These are phyloP conservation scores for Automeris io DNA, from an alignment of 2,888 invertebrate genomes.

Conservation along the genomic window DNA sequence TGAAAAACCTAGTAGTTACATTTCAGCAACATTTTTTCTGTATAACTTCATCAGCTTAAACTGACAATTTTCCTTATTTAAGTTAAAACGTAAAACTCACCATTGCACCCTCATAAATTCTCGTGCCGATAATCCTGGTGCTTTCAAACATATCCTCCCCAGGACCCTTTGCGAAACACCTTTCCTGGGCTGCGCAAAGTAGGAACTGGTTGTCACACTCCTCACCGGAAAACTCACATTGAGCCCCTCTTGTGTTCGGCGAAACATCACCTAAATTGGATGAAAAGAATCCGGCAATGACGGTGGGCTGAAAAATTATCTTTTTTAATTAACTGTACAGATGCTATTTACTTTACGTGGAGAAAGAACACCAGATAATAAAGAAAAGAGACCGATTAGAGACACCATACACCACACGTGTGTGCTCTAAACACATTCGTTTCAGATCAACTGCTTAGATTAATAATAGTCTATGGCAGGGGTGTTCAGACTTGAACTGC, in stretches of 20 bases:
- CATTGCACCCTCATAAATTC: slow-evolving; percentile 81
- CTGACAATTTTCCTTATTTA: no score
- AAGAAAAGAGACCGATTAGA: not conserved
- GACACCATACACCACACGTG: no score
- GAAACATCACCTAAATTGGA: slow-evolving; percentile 90
- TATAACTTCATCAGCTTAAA: no score
- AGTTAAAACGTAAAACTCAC: no score
- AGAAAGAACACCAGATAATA: not conserved
- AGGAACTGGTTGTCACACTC: slow-evolving; percentile 82
- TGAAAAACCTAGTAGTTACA: no score
- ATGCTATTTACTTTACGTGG: no score
- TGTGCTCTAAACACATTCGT: no score
- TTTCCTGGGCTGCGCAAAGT: slow-evolving; percentile 76
- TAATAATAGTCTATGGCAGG: no score
- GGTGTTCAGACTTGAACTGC: no score
- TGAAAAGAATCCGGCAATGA: slow-evolving; percentile 89
- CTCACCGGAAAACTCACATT: slow-evolving; percentile 83
- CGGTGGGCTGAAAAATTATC: slow-evolving; percentile 83
- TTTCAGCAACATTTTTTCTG: no score
- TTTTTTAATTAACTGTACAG: no score
- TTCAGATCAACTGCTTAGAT: no score
- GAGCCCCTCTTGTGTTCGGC: slow-evolving; percentile 85
- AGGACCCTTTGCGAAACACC: slow-evolving; percentile 87
- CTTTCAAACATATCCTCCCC: slow-evolving; percentile 90
- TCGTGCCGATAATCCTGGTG: slow-evolving; percentile 85